Percentiles rank a stretch among this genome's conserved stretches.
These are phyloP conservation scores for Piezodorus guildinii DNA, from an alignment of 1,140 invertebrate species.

Conservation along the genomic window DNA sequence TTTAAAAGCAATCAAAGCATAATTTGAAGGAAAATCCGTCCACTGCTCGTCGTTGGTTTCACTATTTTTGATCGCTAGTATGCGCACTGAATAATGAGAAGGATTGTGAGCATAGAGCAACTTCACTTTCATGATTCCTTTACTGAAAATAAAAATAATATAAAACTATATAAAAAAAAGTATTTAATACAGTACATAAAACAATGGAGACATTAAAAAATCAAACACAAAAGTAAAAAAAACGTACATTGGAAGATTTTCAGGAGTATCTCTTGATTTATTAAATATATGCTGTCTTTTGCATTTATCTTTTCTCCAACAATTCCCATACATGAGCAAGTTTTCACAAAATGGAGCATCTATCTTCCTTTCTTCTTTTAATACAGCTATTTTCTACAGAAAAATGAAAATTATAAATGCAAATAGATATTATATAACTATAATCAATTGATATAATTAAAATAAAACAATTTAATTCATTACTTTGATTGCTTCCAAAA, in stretches of 20 bases:
- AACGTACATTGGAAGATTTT: slow-evolving; percentile 12
- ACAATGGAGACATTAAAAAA: background rate
- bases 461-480: background rate
- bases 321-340: slow-evolving; percentile 21
- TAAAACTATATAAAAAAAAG: background rate
- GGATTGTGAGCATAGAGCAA: slow-evolving; percentile 20
- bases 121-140: slow-evolving; percentile 20
- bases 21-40: slow-evolving; percentile 1
- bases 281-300: slow-evolving; percentile 16
- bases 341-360: slow-evolving; percentile 13
- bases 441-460: background rate
- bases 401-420: background rate
- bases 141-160: slow-evolving; percentile 1
- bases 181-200: background rate
- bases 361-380: slow-evolving; percentile 15
- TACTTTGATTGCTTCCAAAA: slow-evolving; percentile 10
- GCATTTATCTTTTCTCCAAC: slow-evolving; percentile 19
- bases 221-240: background rate
- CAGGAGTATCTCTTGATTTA: slow-evolving; percentile 8
- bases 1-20: background rate
- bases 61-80: slow-evolving; percentile 11
- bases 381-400: slow-evolving; percentile 1
- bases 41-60: background rate
- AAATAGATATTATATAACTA: background rate
- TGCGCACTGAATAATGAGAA: slow-evolving; percentile 18